Evolutionary conservation across 2,797 vertebrate genomes (phyloP).

Genomic region (Diplodus sargus): DNA sequence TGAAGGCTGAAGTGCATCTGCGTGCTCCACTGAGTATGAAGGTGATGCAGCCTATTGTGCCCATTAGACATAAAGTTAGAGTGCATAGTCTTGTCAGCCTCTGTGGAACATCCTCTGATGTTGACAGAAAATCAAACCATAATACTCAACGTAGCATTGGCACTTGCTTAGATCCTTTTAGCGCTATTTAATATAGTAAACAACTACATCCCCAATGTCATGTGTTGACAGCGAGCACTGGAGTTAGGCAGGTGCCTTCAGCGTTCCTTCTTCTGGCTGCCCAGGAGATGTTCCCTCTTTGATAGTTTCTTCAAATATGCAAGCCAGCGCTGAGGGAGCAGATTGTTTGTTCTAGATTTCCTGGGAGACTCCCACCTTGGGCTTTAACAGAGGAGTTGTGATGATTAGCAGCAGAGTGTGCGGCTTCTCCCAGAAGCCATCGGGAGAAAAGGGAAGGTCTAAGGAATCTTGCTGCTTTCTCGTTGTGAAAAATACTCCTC

Average conservation of each 20-base stretch:
- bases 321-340: slow-evolving; percentile 76
- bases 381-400: slow-evolving; percentile 82
- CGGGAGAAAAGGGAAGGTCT: slow-evolving; percentile 42
- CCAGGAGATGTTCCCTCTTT: slow-evolving; percentile 85
- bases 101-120: slow-evolving; percentile 19
- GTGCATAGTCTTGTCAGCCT: slow-evolving; percentile 15
- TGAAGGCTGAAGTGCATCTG: neutral
- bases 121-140: slow-evolving; percentile 53
- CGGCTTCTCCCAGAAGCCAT: slow-evolving; percentile 71
- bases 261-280: slow-evolving; percentile 75
- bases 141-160: slow-evolving; percentile 22
- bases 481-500: slow-evolving; percentile 24
- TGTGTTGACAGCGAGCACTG: slow-evolving; percentile 67
- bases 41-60: neutral
- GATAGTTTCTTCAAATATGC: slow-evolving; percentile 89
- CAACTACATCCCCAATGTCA: slow-evolving; percentile 66
- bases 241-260: slow-evolving; percentile 67
- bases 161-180: slow-evolving; percentile 46
- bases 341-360: slow-evolving; percentile 86
- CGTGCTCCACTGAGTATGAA: neutral
- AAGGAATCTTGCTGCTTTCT: slow-evolving; percentile 45
- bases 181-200: slow-evolving; percentile 62
- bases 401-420: slow-evolving; percentile 82
- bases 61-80: neutral
- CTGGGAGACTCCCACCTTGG: slow-evolving; percentile 85